Evolutionary conservation across 2,888 invertebrate species (phyloP), one percentile per base, ranked within the genome.

Genomic region (Pterostichus madidus): DNA sequence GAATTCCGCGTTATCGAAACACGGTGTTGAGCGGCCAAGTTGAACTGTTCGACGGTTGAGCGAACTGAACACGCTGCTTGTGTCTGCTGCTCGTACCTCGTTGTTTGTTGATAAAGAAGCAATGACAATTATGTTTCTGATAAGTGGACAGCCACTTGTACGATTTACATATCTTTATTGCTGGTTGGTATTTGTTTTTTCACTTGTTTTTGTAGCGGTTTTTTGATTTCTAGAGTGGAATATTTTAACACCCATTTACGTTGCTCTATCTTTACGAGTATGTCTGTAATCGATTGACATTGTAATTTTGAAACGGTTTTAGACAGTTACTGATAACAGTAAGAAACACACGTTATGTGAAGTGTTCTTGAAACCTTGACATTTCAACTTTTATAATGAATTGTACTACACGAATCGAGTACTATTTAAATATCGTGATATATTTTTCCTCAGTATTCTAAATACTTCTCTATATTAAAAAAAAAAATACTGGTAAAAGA

Each of bases 71-170:
- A 35, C 13, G 13, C 39, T 3, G 39, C 39, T 39, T 39, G 39
- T 39, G 8, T 8, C 6, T 31, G n/a, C 24, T 24, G 24, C 59
- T 59, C 59, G 24, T 39, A 24, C 24, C 24, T 24, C 24, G 17
- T 11, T 24, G 59, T 39, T 56, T 15, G 17, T 13, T 71, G 68
- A 71, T 71, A 71, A 71, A 71, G 44, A 77, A 59, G 59, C 77
- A 59, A 56, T 59, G 77, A 77, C 77, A 77, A 77, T 77, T 77
- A 77, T 77, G 77, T 77, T 77, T 56, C 10, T 59, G 77, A 77
- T 77, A 77, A 77, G 17, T n/a, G 11, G 44, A 77, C 76, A 53
- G 52, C 52, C 76, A 76, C 53, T 76, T 61, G 35, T 35, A 24
- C 32, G 59, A 52, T 52, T 77, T 77, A 53, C 53, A 53, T 77